phyloP scores from a whole-genome alignment of 2,113 vertebrate species.

The Clupea harengus region DNA sequence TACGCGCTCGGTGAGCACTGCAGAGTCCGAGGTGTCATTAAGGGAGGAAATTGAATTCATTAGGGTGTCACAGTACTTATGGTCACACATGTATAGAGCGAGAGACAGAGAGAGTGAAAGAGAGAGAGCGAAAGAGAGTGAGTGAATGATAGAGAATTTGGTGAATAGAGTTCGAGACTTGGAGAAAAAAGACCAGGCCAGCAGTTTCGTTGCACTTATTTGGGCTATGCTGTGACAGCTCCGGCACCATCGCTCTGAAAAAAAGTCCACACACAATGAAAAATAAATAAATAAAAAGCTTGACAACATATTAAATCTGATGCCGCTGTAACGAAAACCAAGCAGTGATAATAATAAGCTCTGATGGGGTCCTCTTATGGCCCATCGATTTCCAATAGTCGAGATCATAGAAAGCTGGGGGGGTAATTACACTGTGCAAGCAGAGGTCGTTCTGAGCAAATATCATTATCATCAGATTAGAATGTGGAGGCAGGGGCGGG shows the following conservation, averaged over 20 bases:
- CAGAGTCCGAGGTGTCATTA: slow-evolving; percentile 47
- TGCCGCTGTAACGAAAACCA: slow-evolving; percentile 59
- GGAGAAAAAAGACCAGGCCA: neutral
- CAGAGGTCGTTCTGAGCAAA: slow-evolving; percentile 73
- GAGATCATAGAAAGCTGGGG: slow-evolving; percentile 66
- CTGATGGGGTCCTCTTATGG: slow-evolving; percentile 71
- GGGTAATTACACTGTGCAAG: slow-evolving; percentile 72
- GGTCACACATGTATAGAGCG: neutral
- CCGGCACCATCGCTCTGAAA: neutral
- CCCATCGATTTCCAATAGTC: slow-evolving; percentile 76
- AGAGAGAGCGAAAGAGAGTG: neutral
- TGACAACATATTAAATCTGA: slow-evolving; percentile 64
- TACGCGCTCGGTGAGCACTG: slow-evolving; percentile 41
- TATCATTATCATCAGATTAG: slow-evolving; percentile 77
- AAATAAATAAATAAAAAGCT: slow-evolving; percentile 40
- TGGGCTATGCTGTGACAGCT: slow-evolving; percentile 1
- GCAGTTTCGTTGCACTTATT: neutral
- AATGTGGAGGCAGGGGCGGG: slow-evolving; percentile 57
- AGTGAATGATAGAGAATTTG: neutral
- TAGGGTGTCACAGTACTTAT: slow-evolving; percentile 30
- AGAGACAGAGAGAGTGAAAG: neutral
- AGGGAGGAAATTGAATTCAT: slow-evolving; percentile 42
- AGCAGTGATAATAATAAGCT: slow-evolving; percentile 68
- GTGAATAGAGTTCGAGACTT: neutral
- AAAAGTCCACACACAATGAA: neutral